phyloP scores from a whole-genome alignment of 2,113 vertebrate species.

The Centropus bengalensis region DNA sequence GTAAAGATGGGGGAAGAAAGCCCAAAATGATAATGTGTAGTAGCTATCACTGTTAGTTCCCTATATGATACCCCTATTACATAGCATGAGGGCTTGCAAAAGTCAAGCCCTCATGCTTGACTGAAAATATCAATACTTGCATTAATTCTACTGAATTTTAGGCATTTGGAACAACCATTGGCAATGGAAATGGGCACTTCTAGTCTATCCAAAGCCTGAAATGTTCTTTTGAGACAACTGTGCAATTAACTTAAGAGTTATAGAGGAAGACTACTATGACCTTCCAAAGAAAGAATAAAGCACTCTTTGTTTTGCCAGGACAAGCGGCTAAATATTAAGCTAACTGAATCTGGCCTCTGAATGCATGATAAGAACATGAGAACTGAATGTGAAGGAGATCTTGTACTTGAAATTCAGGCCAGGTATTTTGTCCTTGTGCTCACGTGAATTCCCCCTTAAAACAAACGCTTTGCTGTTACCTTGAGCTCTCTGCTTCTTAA shows the following conservation, averaged over 20 bases:
- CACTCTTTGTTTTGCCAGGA: not conserved
- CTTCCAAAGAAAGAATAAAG: constrained; percentile 1
- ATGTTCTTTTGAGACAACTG: not conserved
- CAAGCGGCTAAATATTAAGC: constrained; percentile 30
- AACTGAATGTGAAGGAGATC: constrained; percentile 15
- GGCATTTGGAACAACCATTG: not conserved
- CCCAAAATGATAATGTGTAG: not conserved
- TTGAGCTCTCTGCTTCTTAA: not conserved
- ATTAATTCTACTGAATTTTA: not conserved
- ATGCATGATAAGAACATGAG: not conserved
- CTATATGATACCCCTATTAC: not conserved
- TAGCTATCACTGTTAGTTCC: not conserved
- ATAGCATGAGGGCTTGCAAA: not conserved
- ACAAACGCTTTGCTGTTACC: not conserved
- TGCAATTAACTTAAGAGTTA: not conserved
- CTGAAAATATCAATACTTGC: not conserved
- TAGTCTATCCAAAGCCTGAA: not conserved
- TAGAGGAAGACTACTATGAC: not conserved
- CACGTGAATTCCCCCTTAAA: not conserved
- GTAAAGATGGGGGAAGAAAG: not conserved
- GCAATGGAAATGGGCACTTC: not conserved
- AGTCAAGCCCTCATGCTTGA: too few species aligned
- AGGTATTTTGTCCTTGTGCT: not conserved
- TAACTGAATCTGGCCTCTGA: not conserved
- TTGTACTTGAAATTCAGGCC: not conserved